Conservation (phyloP, 2,113 vertebrate species). For the Podilymbus podiceps region DNA sequence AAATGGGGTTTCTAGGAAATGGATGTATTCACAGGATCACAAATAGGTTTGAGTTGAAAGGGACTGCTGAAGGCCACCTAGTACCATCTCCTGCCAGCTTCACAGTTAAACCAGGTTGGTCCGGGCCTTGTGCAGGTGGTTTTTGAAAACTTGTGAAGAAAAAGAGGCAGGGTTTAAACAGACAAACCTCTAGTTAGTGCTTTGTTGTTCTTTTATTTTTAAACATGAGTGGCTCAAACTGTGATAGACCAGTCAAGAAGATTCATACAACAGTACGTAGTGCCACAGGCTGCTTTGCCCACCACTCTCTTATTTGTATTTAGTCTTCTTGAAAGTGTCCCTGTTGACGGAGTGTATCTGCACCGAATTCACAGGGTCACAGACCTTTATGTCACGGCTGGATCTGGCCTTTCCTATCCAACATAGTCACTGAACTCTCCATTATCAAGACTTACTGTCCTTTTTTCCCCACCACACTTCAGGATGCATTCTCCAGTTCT, state of each 20-base stretch:
- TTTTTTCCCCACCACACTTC: not conserved
- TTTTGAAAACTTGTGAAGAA: not conserved
- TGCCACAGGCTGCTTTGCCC: not conserved
- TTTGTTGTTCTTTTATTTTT: not conserved
- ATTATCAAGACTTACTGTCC: not conserved
- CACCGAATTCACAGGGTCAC: not conserved
- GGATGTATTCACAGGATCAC: not conserved
- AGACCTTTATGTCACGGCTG: not conserved
- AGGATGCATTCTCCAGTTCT: not conserved
- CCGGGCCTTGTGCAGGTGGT: not conserved
- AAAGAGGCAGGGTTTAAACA: not conserved
- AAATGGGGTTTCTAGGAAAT: not conserved
- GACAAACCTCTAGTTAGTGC: not conserved
- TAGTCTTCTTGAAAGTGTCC: not conserved
- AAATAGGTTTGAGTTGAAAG: not conserved
- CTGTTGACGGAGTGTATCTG: not conserved
- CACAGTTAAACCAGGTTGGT: not conserved
- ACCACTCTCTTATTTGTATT: not conserved
- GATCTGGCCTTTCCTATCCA: not conserved
- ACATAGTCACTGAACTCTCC: not conserved
- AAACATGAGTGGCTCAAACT: not conserved
- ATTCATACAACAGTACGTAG: not conserved
- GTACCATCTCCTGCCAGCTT: not conserved
- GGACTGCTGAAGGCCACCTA: not conserved
- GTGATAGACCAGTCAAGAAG: not conserved